Base-by-base conservation (phyloP, 2,888 invertebrate genomes). In the Agrotis segetum region DNA sequence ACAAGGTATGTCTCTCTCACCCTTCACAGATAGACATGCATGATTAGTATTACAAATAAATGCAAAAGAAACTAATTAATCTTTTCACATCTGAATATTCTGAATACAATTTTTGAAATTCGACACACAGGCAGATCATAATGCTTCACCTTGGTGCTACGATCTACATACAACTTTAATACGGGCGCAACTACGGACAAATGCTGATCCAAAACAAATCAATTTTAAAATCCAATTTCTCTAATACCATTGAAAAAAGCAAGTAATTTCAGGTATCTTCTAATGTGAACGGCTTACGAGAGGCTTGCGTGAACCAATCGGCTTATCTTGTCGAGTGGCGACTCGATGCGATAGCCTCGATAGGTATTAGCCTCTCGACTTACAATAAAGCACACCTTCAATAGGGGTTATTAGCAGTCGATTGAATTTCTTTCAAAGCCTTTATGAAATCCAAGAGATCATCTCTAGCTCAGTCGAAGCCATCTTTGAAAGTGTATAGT, bases 361-460 rank as follows among this genome's bases (percentile, higher is more conserved):
- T 29, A 47, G 9, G 53, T 67, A 71, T 47, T 68, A 70, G 60
- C 44, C 64, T 53, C n/a, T 66, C 67, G 47, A 60, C 62, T 72
- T 44, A 56, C 67, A 68, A 70, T 71, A 61, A 65, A 67, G 55
- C 17, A 56, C 55, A 70, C 65, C 44, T 78, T 64, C 59, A 74
- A 74, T 74, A 29, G 64, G 66, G 65, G 67, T 73, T 78, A 81
- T 72, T 74, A 71, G 62, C 69, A 63, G 58, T 49, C 70, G 65
- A 79, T 81, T 79, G 69, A 67, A 69, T 79, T 59, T 58, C 47
- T 59, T 67, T 62, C 55, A 29, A 67, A 75, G 63, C 52, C 24
- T 47, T 29, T 63, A 58, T 55, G 44, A 46, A 62, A 21, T 61
- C 65, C 44, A 72, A 56, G 61, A 56, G 13, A 49, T 74, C 50